phyloP scores from a whole-genome alignment of 30 jellyfish, hydroid and myxozoan genomes.

The Hydractinia echinata region DNA sequence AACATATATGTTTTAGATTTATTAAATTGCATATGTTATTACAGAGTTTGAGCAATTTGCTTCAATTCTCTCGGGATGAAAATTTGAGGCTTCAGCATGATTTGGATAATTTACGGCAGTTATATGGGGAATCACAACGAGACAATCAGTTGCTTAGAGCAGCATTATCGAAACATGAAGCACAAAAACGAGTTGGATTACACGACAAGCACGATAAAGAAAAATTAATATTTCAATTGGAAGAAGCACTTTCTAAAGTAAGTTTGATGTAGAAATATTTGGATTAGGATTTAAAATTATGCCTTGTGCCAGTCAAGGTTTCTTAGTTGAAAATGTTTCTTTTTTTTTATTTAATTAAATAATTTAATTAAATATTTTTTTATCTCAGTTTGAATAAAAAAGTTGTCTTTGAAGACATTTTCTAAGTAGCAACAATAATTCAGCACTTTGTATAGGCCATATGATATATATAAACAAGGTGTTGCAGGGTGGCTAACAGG shows the following conservation, averaged over 20 bases:
- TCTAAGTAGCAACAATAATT: too few relatives aligned
- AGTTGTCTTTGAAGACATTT: too few relatives aligned
- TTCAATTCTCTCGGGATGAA: slow-evolving; percentile 71
- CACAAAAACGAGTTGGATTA: slow-evolving; percentile 13
- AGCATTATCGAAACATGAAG: slow-evolving; percentile 47
- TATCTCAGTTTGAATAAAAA: too few relatives aligned
- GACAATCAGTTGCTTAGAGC: slow-evolving; percentile 68
- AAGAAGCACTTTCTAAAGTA: slow-evolving; percentile 75
- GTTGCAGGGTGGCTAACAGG: too few relatives aligned
- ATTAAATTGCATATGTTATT: background rate
- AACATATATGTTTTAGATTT: slow-evolving; percentile 1
- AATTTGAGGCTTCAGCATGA: slow-evolving; percentile 67
- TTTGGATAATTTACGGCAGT: slow-evolving; percentile 44
- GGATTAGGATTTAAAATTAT: too few relatives aligned
- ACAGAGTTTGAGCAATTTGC: slow-evolving; percentile 65
- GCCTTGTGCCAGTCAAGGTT: too few relatives aligned
- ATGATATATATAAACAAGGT: too few relatives aligned
- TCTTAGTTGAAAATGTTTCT: too few relatives aligned
- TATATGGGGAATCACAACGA: slow-evolving; percentile 66
- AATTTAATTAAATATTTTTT: too few relatives aligned
- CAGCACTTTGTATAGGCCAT: too few relatives aligned
- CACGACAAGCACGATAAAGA: slow-evolving; percentile 48
- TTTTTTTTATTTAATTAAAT: too few relatives aligned
- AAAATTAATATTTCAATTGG: slow-evolving; percentile 67
- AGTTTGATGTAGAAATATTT: background rate